Evolutionary conservation across 2,888 invertebrate genomes (phyloP).

Genomic region (Drosophila recens): DNA sequence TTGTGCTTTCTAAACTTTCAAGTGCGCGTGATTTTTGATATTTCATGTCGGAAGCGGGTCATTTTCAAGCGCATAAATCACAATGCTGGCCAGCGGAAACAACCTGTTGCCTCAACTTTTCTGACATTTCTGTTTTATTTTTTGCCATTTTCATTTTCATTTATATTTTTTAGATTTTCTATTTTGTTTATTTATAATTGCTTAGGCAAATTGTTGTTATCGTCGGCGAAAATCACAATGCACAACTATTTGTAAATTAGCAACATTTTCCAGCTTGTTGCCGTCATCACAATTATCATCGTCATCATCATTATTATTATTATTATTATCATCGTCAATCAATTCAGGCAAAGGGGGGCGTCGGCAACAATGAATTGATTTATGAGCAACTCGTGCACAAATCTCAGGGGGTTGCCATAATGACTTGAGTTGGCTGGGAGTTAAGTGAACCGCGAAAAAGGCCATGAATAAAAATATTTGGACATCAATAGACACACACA

Average conservation of each 20-base stretch:
- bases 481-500: constrained; percentile 67
- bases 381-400: constrained; percentile 79
- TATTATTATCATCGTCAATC: constrained; percentile 10
- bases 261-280: constrained; percentile 80
- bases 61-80: constrained; percentile 79
- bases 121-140: constrained; percentile 22
- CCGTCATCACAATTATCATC: constrained; percentile 58
- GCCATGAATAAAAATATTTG: constrained; percentile 85
- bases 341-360: constrained; percentile 18
- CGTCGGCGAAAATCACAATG: constrained; percentile 30
- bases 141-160: neutral
- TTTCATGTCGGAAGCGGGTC: constrained; percentile 79
- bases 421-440: constrained; percentile 73
- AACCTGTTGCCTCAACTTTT: constrained; percentile 65
- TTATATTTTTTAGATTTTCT: neutral
- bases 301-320: constrained; percentile 4
- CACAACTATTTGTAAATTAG: constrained; percentile 60
- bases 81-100: constrained; percentile 68
- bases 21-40: constrained; percentile 77
- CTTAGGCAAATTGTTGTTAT: constrained; percentile 60
- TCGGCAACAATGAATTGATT: constrained; percentile 81
- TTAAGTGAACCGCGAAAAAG: constrained; percentile 84
- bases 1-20: constrained; percentile 68
- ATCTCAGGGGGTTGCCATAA: constrained; percentile 66
- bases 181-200: constrained; percentile 30